A percentile compares a stretch with the other conserved stretches of the same genome.
Evolutionary conservation across 1,140 invertebrate genomes (phyloP).

Genomic region (Parasteatoda tepidariorum): DNA sequence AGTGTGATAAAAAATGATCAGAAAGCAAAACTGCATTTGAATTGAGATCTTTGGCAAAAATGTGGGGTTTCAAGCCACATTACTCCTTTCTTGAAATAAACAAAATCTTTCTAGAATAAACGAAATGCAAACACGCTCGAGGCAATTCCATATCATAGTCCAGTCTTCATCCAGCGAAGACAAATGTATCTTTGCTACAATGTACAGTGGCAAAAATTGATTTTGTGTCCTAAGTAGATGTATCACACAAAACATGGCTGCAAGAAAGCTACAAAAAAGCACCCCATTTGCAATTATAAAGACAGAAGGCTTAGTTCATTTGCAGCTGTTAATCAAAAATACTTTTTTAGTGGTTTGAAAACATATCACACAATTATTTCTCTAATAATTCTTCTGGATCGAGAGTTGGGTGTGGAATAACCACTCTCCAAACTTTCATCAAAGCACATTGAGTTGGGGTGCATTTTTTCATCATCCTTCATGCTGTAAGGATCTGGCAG

Average conservation of each 20-base stretch:
- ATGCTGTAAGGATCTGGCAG: slow-evolving; percentile 84
- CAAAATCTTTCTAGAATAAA: neutral
- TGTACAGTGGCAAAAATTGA: neutral
- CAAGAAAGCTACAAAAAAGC: neutral
- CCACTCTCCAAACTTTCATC: slow-evolving; percentile 94
- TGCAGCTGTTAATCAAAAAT: neutral
- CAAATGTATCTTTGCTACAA: neutral
- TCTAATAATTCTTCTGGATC: slow-evolving; percentile 87
- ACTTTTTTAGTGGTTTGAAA: neutral
- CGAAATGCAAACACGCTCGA: neutral
- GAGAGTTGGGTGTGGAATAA: slow-evolving; percentile 91
- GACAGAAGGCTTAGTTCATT: slow-evolving; percentile 20
- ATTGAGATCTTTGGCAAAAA: neutral
- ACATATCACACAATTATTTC: slow-evolving; percentile 92
- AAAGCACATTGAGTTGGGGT: slow-evolving; percentile 86
- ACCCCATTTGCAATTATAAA: neutral
- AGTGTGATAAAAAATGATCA: too few relatives aligned
- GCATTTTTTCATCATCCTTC: slow-evolving; percentile 77
- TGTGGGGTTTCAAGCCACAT: neutral
- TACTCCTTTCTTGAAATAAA: neutral
- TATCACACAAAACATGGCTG: slow-evolving; percentile 16
- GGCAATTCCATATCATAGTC: neutral
- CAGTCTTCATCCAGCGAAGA: neutral
- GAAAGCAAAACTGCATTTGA: too few relatives aligned
- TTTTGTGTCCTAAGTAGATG: neutral